These are phyloP conservation scores for Tupiocoris notatus DNA, from an alignment of 2,888 invertebrate species.

Conservation along the genomic window DNA sequence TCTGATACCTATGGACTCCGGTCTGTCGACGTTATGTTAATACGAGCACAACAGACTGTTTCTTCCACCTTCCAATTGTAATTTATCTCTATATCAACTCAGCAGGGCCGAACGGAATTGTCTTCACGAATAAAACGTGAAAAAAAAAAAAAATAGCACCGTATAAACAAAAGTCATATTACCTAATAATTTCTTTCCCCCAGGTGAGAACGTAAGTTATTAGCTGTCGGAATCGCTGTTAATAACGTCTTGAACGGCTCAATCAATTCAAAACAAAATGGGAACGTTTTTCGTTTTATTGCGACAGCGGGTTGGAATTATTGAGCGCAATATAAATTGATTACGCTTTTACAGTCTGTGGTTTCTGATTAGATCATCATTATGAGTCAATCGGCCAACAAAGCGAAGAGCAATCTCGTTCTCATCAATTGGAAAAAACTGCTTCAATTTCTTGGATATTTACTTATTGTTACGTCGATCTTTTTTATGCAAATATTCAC, in stretches of 20 bases:
- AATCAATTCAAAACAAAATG: too few species aligned
- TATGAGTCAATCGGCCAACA: too few species aligned
- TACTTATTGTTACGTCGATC: too few species aligned
- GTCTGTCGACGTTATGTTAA: constrained; percentile 31
- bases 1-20: background rate
- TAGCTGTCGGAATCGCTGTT: background rate
- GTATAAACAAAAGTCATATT: constrained; percentile 27
- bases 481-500: too few species aligned
- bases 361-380: too few species aligned
- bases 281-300: too few species aligned
- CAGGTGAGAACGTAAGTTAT: constrained; percentile 27
- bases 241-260: constrained; percentile 9
- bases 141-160: constrained; percentile 8
- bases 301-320: too few species aligned
- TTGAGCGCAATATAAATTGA: too few species aligned
- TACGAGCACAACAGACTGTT: constrained; percentile 15
- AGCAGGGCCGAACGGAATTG: constrained; percentile 3
- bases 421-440: too few species aligned
- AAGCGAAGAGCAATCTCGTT: too few species aligned
- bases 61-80: constrained; percentile 15
- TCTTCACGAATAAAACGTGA: constrained; percentile 2
- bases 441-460: too few species aligned
- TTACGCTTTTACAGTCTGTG: too few species aligned
- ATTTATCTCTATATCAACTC: constrained; percentile 39
- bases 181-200: constrained; percentile 7